A percentile compares a stretch with the other conserved stretches of the same genome.
Evolutionary conservation across 2,888 invertebrate genomes (phyloP).

Genomic region (Campoletis raptor): DNA sequence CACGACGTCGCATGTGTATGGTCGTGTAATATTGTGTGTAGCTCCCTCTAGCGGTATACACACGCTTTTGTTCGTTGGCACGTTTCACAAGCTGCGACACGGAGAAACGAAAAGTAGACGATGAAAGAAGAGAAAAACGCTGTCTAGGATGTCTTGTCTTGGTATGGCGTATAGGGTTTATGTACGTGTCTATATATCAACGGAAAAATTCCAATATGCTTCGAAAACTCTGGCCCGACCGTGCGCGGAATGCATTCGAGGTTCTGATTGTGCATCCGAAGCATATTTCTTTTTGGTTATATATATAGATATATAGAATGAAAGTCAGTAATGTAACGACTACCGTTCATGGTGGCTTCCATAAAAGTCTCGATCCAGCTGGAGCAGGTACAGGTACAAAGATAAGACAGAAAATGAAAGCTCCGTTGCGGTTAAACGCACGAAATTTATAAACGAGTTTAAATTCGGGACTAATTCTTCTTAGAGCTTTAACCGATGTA

Average conservation of each 20-base stretch:
- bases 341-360: conserved; percentile 19
- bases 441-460: conserved; percentile 15
- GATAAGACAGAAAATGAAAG: conserved; percentile 3
- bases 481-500: conserved; percentile 12
- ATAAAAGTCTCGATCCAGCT: conserved; percentile 19
- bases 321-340: conserved; percentile 38
- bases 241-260: conserved; percentile 82
- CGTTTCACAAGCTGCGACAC: conserved; percentile 56
- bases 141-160: conserved; percentile 17
- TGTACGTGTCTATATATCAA: conserved; percentile 59
- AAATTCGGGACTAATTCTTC: conserved; percentile 41
- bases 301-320: conserved; percentile 64
- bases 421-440: conserved; percentile 9
- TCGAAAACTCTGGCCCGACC: conserved; percentile 78
- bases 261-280: conserved; percentile 83
- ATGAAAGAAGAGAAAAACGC: conserved; percentile 44
- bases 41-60: background rate
- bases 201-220: conserved; percentile 83
- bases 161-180: conserved; percentile 52
- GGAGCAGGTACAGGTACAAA: background rate
- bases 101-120: conserved; percentile 50
- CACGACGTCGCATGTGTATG: conserved; percentile 21
- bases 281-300: conserved; percentile 81
- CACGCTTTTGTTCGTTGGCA: conserved; percentile 25
- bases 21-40: conserved; percentile 35